Base-by-base conservation (phyloP, 2,888 invertebrate species). In the Trimorus sp. region DNA sequence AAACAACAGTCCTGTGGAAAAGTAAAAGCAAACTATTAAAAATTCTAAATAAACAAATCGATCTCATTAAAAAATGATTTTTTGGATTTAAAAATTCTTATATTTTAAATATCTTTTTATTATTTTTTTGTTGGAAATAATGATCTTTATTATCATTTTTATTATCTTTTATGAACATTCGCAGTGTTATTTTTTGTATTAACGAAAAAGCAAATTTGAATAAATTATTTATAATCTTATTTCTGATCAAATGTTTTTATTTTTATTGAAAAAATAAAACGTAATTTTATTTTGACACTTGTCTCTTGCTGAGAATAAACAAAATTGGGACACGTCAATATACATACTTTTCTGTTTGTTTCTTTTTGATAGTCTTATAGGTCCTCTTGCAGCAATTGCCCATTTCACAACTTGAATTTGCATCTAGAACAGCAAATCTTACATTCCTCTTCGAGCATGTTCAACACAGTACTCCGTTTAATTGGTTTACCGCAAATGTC, bases 1-100 rank as follows among this genome's bases (percentile, higher is more conserved):
- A 89, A 79, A 95, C 96, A 84, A 98, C 95, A 92, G 96, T 96
- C 83, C 95, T 94, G 85, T 26, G 90, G 92, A 65, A 60, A 51
- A 66, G 7, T 40, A 1, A 40, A 6, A 40, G 1, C 1, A 40
- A 40, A 5, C 1, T 40, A 9, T 40, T 1, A 40, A 26, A 26
- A 26, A 26, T 26, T 26, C 26, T 3, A 4, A 26, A 3, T 26
- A 26, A 26, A 26, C 26, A 26, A 26, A 26, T n/a, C n/a, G n/a
- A n/a, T n/a, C n/a, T n/a, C n/a, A n/a, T n/a, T n/a, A n/a, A n/a
- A n/a, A n/a, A n/a, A n/a, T n/a, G n/a, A n/a, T n/a, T n/a, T n/a
- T n/a, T n/a, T n/a, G n/a, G n/a, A 26, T 26, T 26, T 26, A 26
- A 26, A 26, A 3, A 26, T 26, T n/a, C n/a, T n/a, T n/a, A n/a